Evolutionary conservation across 2,113 vertebrate species (phyloP), one percentile per base, ranked within the genome.

Genomic region (Telmatochromis sp.): DNA sequence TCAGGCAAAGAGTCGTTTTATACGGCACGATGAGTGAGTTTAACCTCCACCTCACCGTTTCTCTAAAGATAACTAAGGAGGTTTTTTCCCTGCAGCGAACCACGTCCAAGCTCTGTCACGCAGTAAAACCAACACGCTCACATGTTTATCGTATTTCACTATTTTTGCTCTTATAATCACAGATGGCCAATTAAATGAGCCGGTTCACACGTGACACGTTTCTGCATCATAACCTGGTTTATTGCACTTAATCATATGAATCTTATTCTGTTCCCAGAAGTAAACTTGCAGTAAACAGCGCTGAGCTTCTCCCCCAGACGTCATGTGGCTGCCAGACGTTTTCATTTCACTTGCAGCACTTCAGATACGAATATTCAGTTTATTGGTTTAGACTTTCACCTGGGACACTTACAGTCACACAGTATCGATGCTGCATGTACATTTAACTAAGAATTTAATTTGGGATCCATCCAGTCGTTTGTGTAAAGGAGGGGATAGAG

Each of bases 221-320:
- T 84, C n/a, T 14, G 19, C 33, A 31, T n/a, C 26, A 47, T 51
- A 40, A 80, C 45, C 23, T 11, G 21, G 33, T 75, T 33, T 12
- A 49, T 12, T 26, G 54, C 7, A 21, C 33, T 2, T 35, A 19
- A 31, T 8, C 49, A 75, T 11, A 19, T 49, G 23, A 75, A 47
- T 28, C 23, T 17, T 19, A 0, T 28, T 17, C 70, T 17, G 23
- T 47, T 75, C 0, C 4, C 68, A 75, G 40, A 47, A 17, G 40
- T 3, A 73, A 45, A 47, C 68, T 75, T 47, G 68, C 40, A 47
- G 0, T 17, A 28, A 75, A 17, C 14, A 5, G 40, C 4, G 3
- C 42, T 3, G 40, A 47, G 65, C 21, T 0, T 45, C 21, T 17
- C 6, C 70, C 21, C 1, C 14, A 75, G 51, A 37, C 5, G 33